Evolutionary conservation across 1,140 invertebrate genomes (phyloP), one percentile per base, ranked within the genome.

Genomic region (Hypothenemus hampei): DNA sequence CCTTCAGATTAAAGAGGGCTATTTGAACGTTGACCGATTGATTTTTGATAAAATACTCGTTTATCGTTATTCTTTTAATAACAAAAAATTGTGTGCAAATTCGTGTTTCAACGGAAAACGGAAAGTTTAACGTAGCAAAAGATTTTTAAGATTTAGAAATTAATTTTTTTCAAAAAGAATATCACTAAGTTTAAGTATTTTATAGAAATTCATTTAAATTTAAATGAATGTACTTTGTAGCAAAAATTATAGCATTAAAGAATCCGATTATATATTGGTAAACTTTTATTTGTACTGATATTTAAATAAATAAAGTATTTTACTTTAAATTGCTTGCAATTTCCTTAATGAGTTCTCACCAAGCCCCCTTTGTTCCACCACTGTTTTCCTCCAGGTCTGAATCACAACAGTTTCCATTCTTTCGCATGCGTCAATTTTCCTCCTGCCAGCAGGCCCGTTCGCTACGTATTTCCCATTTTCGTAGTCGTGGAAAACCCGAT

Each of bases 391-490:
- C n/a, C 18, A 4, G n/a, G 18, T 16, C 22, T 31, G 8, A 43
- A 41, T 43, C 49, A 18, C 3, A 24, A 49, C 49, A 51, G 36
- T 43, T 51, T 51, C 49, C 15, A 21, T 41, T 40, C 15, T 31
- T 41, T 37, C 37, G 49, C 49, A 51, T 51, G 49, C 49, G 49
- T 29, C 23, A 16, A 18, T 51, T 41, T 51, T 43, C 49, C 47
- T 19, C 13, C 47, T 21, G 39, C 20, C 33, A 39, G 36, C 19
- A 24, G 47, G 11, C 13, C 6, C n/a, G 26, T 19, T n/a, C 7
- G 20, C 47, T 37, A 31, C 39, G 37, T 26, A 8, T 41, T 43
- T 41, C 22, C 37, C 44, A 18, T 33, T 23, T 11, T 15, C 16
- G 20, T 11, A 8, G 18, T 29, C 47, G 35, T 39, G 35, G 47